Percentiles rank a stretch among this genome's conserved stretches.
These are phyloP conservation scores for Drosophila koepferae DNA, from an alignment of 2,888 invertebrate genomes.

Conservation along the genomic window DNA sequence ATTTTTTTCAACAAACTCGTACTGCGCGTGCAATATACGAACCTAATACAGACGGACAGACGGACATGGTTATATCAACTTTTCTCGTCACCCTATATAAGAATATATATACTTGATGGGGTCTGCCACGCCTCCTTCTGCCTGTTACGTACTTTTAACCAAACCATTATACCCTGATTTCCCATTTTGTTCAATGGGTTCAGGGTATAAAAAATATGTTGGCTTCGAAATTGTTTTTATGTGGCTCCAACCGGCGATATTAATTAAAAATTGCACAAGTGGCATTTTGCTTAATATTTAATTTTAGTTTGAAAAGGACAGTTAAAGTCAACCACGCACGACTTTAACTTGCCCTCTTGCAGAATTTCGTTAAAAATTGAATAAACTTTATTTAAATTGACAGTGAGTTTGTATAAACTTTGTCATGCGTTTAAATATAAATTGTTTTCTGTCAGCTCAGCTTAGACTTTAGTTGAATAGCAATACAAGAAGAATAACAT, in stretches of 20 bases:
- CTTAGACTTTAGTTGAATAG: neutral
- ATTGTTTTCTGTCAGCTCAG: neutral
- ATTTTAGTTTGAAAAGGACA: neutral
- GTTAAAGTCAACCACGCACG: neutral
- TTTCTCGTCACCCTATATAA: too few species aligned
- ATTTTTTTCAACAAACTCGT: too few species aligned
- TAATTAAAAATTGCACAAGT: constrained; percentile 72
- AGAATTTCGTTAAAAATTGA: neutral
- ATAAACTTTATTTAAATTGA: neutral
- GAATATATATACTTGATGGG: too few species aligned
- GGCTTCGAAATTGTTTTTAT: constrained; percentile 7
- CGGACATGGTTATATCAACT: too few species aligned
- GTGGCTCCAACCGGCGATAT: constrained; percentile 45
- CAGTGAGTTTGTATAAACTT: neutral
- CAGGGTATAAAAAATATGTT: neutral
- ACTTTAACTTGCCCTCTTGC: neutral
- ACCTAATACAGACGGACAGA: too few species aligned
- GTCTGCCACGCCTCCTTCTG: too few species aligned
- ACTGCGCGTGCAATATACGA: too few species aligned
- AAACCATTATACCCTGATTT: too few species aligned
- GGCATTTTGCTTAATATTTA: constrained; percentile 24
- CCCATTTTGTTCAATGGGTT: too few species aligned
- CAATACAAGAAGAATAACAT: neutral
- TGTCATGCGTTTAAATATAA: neutral
- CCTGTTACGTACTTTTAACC: too few species aligned